A percentile compares a stretch with the other conserved stretches of the same genome.
These are phyloP conservation scores for Trachelus tabidus DNA, from an alignment of 2,888 invertebrate genomes.

Conservation along the genomic window DNA sequence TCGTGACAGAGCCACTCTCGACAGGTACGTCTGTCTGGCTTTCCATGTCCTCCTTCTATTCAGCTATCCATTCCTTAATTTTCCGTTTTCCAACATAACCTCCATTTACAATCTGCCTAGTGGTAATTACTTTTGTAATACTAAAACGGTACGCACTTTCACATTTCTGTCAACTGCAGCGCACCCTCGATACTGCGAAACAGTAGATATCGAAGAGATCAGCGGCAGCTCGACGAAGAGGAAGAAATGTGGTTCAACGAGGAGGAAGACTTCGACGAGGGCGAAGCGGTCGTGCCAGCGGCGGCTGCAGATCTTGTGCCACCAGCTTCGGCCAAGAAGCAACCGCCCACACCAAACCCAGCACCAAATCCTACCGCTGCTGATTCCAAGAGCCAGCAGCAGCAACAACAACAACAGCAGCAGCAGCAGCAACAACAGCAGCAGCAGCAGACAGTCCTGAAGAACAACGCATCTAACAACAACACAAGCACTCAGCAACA, in stretches of 20 bases:
- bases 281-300: constrained; percentile 71
- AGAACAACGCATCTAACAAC: constrained; percentile 66
- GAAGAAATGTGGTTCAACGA: constrained; percentile 99
- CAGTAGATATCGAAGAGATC: constrained; percentile 88
- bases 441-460: constrained; percentile 54
- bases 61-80: not conserved
- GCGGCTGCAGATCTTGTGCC: constrained; percentile 64
- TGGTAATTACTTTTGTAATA: not conserved
- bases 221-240: constrained; percentile 94
- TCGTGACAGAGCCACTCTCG: constrained; percentile 80
- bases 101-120: not conserved
- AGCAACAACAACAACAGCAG: constrained; percentile 39
- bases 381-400: constrained; percentile 57
- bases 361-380: constrained; percentile 48
- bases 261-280: constrained; percentile 92
- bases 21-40: constrained; percentile 69
- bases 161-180: constrained; percentile 63
- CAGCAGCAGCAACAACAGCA: constrained; percentile 46
- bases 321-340: constrained; percentile 59
- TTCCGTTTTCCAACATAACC: not conserved
- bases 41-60: not conserved
- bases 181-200: constrained; percentile 85
- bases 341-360: constrained; percentile 54
- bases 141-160: not conserved
- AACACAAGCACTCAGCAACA: constrained; percentile 61